Evolutionary conservation across 2,888 invertebrate genomes (phyloP), one percentile per base, ranked within the genome.

Genomic region (Lepidocyrtoides sp.): DNA sequence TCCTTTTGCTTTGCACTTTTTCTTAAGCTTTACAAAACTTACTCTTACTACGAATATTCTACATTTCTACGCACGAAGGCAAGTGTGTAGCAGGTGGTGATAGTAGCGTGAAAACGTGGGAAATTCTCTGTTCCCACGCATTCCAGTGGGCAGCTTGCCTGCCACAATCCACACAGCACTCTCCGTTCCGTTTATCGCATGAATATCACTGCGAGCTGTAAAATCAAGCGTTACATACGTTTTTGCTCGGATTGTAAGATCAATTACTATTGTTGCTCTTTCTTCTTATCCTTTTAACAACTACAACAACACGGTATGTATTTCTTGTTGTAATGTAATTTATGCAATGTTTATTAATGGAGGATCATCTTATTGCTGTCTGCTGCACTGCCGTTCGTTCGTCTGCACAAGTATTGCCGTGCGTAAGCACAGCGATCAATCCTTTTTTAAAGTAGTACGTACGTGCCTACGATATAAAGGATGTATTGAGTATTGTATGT

Each of bases 81-180:
- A 91, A 92, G 92, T 92, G 92, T 92, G 92, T 85, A 88, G 93
- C 92, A 92, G 93, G 93, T 91, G 92, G 92, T 93, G 92, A 79
- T 84, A 77, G 85, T 84, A 89, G 89, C 84, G 83, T 87, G 77
- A 88, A 90, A 91, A 87, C 93, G 91, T 91, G 91, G 93, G 93
- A 91, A 93, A 91, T 85, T 89, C 88, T 92, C 79, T 69, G 84
- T 93, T 92, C 92, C 93, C 93, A 93, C 93, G 91, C 93, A 92
- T 92, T 92, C 92, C 92, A 90, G 87, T 88, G 88, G 89, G 89
- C 92, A 91, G 91, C 91, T 88, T 90, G 91, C 89, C 87, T 91
- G 91, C 89, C 91, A 89, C 89, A 86, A 91, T 86, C 91, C 89
- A 82, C 85, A 89, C n/a, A n/a, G n/a, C n/a, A 91, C 89, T 75